Evolutionary conservation across 1,140 invertebrate genomes (phyloP), one percentile per base, ranked within the genome.

Genomic region (Drosophila saltans): DNA sequence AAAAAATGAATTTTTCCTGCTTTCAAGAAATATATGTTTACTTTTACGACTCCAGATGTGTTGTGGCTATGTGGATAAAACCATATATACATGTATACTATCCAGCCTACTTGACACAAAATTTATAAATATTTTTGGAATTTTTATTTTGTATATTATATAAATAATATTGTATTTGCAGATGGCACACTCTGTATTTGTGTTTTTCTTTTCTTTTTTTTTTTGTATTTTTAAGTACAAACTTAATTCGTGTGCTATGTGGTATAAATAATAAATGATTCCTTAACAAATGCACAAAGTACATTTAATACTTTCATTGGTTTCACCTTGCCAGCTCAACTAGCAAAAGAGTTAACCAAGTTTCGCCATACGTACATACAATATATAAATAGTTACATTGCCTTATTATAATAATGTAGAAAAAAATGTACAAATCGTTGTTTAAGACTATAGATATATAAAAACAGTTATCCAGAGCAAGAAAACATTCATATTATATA

Each of bases 251-350:
- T 75, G 28, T 62, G 43, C 36, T 28, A 62, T 74, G 73, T 69
- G 72, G 72, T 63, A 63, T 80, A 60, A 45, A 65, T 62, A 45
- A 65, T 62, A 45, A 66, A 71, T 39, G 41, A 63, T 66, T 57
- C 70, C 45, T 80, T 70, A 81, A 82, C 65, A 86, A 86, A 88
- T 86, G 82, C 82, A 88, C 80, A 88, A 74, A 88, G 83, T 88
- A 82, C 83, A 83, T 67, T 75, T 88, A 83, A 88, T 88, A 89
- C 83, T 83, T 81, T 66, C 30, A 59, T 70, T 66, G 36, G 43
- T 72, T 9, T 65, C 24, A 39, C 58, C 41, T 48, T 21, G 67
- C 82, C 78, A 70, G 75, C 66, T 74, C 70, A 52, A 81, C 79
- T 65, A 75, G 80, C 64, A 57, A 57, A 61, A 58, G 28, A 24